Percentiles rank a stretch among this genome's conserved stretches.
Conservation (phyloP, 2,888 invertebrate genomes). For the Cinara cedri region DNA sequence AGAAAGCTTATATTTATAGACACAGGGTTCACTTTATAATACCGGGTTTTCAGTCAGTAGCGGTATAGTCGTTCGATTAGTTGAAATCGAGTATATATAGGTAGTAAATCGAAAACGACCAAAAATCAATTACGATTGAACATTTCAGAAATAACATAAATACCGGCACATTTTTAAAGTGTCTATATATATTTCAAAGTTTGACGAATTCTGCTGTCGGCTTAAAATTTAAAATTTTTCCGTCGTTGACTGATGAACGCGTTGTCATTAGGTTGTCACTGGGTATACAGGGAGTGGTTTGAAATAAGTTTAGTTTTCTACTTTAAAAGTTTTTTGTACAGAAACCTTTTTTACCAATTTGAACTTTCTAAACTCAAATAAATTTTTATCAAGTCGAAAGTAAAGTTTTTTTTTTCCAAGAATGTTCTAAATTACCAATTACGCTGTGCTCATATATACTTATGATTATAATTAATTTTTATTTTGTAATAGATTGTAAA, state of each 20-base stretch:
- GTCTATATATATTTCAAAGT: background rate
- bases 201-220: background rate
- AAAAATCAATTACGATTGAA: conserved; percentile 14
- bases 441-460: background rate
- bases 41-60: conserved; percentile 11
- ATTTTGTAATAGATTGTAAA: too few species aligned
- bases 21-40: conserved; percentile 29
- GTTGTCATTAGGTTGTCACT: background rate
- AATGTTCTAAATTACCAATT: background rate
- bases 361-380: background rate
- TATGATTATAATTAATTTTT: too few species aligned
- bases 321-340: background rate
- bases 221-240: background rate
- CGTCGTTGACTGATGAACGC: background rate
- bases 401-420: background rate
- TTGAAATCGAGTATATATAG: background rate
- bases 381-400: background rate
- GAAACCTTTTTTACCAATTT: background rate
- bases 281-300: background rate
- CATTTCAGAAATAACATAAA: background rate
- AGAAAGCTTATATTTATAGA: conserved; percentile 43
- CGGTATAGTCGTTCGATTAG: background rate
- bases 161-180: background rate
- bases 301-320: background rate
- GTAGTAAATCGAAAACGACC: background rate